phyloP scores from a whole-genome alignment of 2,113 vertebrate genomes.

The Garra rufa region DNA sequence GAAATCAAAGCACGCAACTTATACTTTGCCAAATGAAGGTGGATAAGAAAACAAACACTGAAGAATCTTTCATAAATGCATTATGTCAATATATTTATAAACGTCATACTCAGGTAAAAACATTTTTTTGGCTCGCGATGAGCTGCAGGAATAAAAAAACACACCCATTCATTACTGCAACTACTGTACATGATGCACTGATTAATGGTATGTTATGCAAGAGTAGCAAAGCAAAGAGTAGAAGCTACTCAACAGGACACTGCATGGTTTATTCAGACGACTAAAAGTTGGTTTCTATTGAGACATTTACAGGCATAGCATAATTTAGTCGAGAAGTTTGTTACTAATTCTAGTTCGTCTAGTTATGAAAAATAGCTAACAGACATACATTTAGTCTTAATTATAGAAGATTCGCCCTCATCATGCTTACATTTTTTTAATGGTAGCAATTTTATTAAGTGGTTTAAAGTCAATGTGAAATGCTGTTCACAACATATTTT shows the following conservation, averaged over 20 bases:
- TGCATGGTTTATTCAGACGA: neutral
- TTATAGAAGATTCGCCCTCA: neutral
- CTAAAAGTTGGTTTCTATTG: neutral
- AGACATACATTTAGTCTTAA: neutral
- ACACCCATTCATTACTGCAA: constrained; percentile 8
- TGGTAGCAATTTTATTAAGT: neutral
- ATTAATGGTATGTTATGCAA: neutral
- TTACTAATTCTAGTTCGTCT: neutral
- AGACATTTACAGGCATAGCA: constrained; percentile 19
- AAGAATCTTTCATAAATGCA: constrained; percentile 50
- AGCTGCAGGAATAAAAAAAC: constrained; percentile 6
- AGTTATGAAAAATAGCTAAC: neutral
- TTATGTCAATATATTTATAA: constrained; percentile 63
- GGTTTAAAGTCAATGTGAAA: neutral
- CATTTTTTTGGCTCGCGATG: constrained; percentile 5
- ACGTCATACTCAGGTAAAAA: constrained; percentile 62
- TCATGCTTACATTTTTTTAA: neutral
- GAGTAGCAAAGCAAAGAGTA: neutral
- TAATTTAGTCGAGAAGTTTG: neutral
- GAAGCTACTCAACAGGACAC: neutral
- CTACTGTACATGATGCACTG: constrained; percentile 19
- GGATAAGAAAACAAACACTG: constrained; percentile 46
- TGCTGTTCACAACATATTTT: neutral
- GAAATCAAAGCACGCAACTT: neutral
- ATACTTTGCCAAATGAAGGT: constrained; percentile 62